Conservation (phyloP, 2,113 vertebrate genomes). For the Lethenteron reissneri region DNA sequence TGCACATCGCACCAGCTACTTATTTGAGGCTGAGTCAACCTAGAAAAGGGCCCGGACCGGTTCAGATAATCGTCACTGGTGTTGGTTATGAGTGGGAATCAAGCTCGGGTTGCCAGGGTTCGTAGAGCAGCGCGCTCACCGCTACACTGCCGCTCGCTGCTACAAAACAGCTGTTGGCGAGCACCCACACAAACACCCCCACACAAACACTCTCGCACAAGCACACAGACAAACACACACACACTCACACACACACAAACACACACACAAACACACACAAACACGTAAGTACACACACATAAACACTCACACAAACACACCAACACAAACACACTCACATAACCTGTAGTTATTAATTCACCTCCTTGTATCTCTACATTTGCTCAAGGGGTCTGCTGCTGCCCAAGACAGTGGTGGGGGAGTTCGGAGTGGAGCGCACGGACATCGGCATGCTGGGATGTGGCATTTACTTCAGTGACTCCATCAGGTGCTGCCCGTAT, state of each 20-base stretch:
- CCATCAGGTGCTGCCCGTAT: slow-evolving; percentile 23
- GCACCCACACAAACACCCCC: no score
- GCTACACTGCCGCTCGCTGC: no score
- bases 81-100: no score
- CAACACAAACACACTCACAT: not conserved
- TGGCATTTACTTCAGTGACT: slow-evolving; percentile 55
- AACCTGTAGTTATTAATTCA: not conserved
- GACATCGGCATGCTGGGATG: slow-evolving; percentile 45
- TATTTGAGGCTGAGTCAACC: no score
- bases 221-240: no score
- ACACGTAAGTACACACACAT: not conserved
- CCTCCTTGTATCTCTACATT: slow-evolving; percentile 7
- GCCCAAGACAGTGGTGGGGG: slow-evolving; percentile 36
- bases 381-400: slow-evolving; percentile 39
- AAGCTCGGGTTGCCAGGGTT: no score
- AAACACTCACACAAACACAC: not conserved
- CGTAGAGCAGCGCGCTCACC: no score
- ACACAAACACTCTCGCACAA: no score
- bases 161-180: no score
- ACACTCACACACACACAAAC: not conserved
- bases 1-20: no score
- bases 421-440: slow-evolving; percentile 39
- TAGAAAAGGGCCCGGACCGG: no score
- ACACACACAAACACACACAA: not conserved
- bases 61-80: no score